These are phyloP conservation scores for Regulus satrapa DNA, from an alignment of 2,113 vertebrate species.

Conservation along the genomic window DNA sequence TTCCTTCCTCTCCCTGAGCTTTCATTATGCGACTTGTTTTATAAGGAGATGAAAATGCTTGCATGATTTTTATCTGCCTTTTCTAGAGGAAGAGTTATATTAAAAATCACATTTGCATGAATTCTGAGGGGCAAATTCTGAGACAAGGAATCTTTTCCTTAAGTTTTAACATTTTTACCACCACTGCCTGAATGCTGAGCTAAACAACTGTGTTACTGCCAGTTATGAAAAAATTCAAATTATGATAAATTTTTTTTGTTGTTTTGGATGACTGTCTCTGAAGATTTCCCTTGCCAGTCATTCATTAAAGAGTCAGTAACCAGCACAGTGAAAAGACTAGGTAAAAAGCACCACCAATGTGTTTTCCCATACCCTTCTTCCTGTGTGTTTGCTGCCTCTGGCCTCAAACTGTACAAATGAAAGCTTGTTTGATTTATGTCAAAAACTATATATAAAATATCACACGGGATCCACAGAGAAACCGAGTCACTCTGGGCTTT, in stretches of 20 bases:
- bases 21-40: neutral
- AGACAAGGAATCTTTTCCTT: neutral
- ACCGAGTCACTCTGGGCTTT: constrained; percentile 47
- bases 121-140: neutral
- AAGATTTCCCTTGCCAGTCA: constrained; percentile 34
- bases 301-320: constrained; percentile 20
- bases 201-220: neutral
- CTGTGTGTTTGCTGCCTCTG: constrained; percentile 21
- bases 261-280: constrained; percentile 24
- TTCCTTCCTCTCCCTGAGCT: neutral
- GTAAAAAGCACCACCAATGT: neutral
- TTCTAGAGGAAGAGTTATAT: neutral
- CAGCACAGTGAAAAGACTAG: neutral
- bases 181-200: neutral
- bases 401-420: constrained; percentile 51
- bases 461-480: constrained; percentile 46
- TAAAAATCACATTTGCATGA: neutral
- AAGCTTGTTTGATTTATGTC: constrained; percentile 64
- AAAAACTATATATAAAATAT: constrained; percentile 65
- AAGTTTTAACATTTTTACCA: neutral
- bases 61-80: neutral
- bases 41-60: neutral
- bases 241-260: neutral
- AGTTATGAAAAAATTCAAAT: constrained; percentile 7
- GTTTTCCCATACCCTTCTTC: constrained; percentile 20